phyloP scores from a whole-genome alignment of 2,888 invertebrate species.

The Patella pellucida region DNA sequence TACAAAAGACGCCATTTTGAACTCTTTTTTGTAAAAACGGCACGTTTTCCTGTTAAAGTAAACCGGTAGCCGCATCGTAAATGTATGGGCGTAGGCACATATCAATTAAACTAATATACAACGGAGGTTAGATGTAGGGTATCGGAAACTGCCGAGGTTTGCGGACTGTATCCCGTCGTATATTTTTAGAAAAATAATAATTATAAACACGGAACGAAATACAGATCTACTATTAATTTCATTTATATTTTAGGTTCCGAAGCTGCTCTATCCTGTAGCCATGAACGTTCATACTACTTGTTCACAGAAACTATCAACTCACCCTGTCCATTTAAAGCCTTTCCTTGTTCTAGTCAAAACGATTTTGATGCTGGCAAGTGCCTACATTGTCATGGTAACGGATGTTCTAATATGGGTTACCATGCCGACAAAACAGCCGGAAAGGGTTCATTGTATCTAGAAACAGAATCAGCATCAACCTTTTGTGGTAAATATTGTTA shows the following conservation, averaged over 20 bases:
- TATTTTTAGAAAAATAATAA: too few species aligned
- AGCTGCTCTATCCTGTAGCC: constrained; percentile 80
- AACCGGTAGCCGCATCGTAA: too few species aligned
- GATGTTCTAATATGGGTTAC: constrained; percentile 50
- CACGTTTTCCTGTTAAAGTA: too few species aligned
- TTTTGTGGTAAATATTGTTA: constrained; percentile 43
- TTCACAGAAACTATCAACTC: constrained; percentile 87
- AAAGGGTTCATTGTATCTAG: constrained; percentile 44
- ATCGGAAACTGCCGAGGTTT: too few species aligned
- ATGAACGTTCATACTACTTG: constrained; percentile 85
- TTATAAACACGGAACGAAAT: too few species aligned
- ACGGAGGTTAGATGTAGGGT: too few species aligned
- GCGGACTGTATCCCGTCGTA: too few species aligned
- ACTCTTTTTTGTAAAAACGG: too few species aligned
- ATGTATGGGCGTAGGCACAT: too few species aligned
- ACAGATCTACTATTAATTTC: too few species aligned
- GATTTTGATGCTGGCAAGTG: constrained; percentile 70
- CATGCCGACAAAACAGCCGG: constrained; percentile 39
- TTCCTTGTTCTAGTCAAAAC: constrained; percentile 86
- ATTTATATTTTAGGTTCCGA: constrained; percentile 39
- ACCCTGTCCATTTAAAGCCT: constrained; percentile 82
- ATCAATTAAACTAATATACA: too few species aligned
- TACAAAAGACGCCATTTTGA: too few species aligned
- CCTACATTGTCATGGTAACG: constrained; percentile 37
- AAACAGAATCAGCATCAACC: constrained; percentile 40